Conservation (phyloP, 2,113 vertebrate species). For the Acanthisitta chloris region DNA sequence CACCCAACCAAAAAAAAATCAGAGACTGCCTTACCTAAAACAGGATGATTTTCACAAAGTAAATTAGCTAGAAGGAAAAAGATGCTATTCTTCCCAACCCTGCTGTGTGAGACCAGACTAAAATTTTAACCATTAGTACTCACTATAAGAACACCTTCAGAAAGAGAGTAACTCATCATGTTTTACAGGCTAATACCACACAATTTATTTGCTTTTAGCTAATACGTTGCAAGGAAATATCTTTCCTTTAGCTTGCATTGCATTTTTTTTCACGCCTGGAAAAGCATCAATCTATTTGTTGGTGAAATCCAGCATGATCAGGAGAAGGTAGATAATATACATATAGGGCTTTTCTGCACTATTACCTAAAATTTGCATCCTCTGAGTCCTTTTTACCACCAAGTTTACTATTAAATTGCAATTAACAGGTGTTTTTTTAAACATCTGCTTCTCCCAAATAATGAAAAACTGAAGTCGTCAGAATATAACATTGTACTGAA, state of each 20-base stretch:
- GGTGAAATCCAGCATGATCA: neutral
- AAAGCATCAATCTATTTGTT: neutral
- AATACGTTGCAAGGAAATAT: neutral
- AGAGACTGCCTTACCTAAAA: neutral
- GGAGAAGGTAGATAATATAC: neutral
- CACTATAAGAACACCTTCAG: neutral
- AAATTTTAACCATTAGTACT: neutral
- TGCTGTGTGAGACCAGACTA: neutral
- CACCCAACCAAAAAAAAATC: neutral
- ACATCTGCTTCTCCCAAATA: neutral
- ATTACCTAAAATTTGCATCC: neutral
- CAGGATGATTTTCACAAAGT: neutral
- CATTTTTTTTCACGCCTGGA: neutral
- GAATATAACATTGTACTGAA: neutral
- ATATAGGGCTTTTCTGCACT: neutral
- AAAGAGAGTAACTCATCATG: neutral
- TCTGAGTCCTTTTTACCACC: neutral
- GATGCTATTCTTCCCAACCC: neutral
- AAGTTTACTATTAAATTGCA: neutral
- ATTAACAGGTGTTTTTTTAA: neutral
- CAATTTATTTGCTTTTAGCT: neutral
- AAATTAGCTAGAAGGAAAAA: neutral
- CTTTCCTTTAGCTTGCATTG: neutral
- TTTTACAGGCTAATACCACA: neutral
- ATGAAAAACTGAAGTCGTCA: neutral